Evolutionary conservation across 2,113 vertebrate species (phyloP), one percentile per base, ranked within the genome.

Genomic region (Neolamprologus sp.): DNA sequence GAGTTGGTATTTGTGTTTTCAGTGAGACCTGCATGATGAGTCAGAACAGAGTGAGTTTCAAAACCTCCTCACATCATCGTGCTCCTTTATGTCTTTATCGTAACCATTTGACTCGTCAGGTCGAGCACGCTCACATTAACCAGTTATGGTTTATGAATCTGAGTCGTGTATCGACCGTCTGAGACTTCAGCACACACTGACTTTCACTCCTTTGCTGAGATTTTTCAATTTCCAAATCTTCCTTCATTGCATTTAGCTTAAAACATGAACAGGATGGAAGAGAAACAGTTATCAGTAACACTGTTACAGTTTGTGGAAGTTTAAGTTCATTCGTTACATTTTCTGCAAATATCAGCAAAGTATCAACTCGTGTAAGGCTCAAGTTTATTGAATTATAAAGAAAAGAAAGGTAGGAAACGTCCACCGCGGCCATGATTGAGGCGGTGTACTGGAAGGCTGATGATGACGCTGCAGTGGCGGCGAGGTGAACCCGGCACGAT

Each of bases 351-450:
- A 28, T 47, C 68, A 17, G 0, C 23, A 75, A 17, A 75, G 42
- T 73, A 73, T 45, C 65, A 42, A 16, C 13, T 40, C 21, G 2
- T 26, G 7, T 26, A 23, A 71, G n/a, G 37, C 19, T 42, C 35
- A 17, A 26, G 13, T 73, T 42, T 23, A 42, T 9, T 42, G 13
- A 73, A 26, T 45, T 26, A 26, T 45, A 45, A 58, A 31, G 57
- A 58, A 6, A 37, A 3, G 31, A 28, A 0, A 78, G 6, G 42
- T 49, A 65, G 57, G 35, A 42, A 71, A 26, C 4, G 9, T 17
- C 68, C 8, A 16, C 11, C 1, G 3, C 0, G 1, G 68, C 40
- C 21, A 45, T 73, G 0, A 47, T 0, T 26, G 0, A 75, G 23
- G 23, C 9, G 3, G 14, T 0, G 9, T 11, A 5, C 40, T 47